phyloP scores from a whole-genome alignment of 1,140 invertebrate species.

The Leptinotarsa texana region DNA sequence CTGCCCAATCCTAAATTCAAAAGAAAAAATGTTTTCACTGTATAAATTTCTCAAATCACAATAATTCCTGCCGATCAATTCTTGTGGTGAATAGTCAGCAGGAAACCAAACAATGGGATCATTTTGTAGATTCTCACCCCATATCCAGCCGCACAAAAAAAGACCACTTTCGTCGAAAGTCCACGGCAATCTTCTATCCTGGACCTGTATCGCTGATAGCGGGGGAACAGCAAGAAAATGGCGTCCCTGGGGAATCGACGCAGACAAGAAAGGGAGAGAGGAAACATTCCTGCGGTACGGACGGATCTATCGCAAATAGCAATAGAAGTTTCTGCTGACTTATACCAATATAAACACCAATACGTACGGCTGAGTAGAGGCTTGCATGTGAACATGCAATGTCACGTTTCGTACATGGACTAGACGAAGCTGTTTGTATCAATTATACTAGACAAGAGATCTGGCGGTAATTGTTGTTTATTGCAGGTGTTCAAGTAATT shows the following conservation, averaged over 20 bases:
- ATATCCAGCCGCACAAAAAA: slow-evolving; percentile 14
- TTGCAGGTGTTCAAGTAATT: too few relatives aligned
- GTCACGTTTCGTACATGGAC: slow-evolving; percentile 17
- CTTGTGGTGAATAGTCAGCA: background rate
- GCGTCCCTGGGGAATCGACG: slow-evolving; percentile 42
- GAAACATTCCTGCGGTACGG: slow-evolving; percentile 39
- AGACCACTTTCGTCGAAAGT: slow-evolving; percentile 34
- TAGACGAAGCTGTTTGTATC: background rate
- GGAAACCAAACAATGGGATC: too few relatives aligned
- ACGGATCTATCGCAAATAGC: slow-evolving; percentile 20
- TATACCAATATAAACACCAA: slow-evolving; percentile 6
- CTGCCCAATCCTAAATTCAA: too few relatives aligned
- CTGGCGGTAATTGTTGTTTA: too few relatives aligned
- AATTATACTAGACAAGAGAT: background rate
- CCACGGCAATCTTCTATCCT: slow-evolving; percentile 44
- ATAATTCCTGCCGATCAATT: background rate
- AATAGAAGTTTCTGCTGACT: slow-evolving; percentile 24
- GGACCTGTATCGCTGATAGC: slow-evolving; percentile 49
- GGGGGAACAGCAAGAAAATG: slow-evolving; percentile 50
- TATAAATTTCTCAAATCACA: too few relatives aligned
- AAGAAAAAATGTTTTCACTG: too few relatives aligned
- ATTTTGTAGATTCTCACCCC: too few relatives aligned
- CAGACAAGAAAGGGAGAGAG: slow-evolving; percentile 37
- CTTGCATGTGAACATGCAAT: slow-evolving; percentile 32
- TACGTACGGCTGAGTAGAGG: background rate